phyloP scores from a whole-genome alignment of 2,797 vertebrate genomes.

The Fistularia tabacaria region DNA sequence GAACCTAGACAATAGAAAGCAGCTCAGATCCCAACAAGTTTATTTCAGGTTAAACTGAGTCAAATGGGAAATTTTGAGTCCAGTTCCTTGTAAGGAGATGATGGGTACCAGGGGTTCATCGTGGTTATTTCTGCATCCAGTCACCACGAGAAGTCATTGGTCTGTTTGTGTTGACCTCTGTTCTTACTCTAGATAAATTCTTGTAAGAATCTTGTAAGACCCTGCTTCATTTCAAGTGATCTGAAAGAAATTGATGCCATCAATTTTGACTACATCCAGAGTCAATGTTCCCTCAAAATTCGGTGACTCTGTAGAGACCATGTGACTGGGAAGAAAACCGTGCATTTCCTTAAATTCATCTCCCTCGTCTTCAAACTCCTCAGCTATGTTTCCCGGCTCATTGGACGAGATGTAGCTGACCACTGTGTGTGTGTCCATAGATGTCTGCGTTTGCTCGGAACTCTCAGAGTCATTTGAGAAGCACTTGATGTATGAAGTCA shows the following conservation, averaged over 20 bases:
- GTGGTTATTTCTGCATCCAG: no score
- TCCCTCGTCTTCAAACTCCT: constrained; percentile 42
- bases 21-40: no score
- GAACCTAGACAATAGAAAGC: no score
- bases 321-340: constrained; percentile 59
- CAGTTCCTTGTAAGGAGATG: no score
- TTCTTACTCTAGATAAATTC: no score
- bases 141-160: no score
- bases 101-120: no score
- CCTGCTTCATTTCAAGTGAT: neutral
- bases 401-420: constrained; percentile 69
- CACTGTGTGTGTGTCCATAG: constrained; percentile 41
- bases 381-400: constrained; percentile 27
- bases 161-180: no score
- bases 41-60: no score
- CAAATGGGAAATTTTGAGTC: no score
- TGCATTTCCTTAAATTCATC: constrained; percentile 39
- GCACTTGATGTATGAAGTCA: constrained; percentile 76
- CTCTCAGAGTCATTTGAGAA: constrained; percentile 58
- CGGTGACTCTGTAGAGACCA: constrained; percentile 35
- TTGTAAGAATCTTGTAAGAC: no score
- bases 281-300: constrained; percentile 73
- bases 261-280: constrained; percentile 81
- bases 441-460: constrained; percentile 60
- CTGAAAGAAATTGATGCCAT: constrained; percentile 63